phyloP scores from a whole-genome alignment of 2,113 vertebrate species.

The Vidua chalybeata region DNA sequence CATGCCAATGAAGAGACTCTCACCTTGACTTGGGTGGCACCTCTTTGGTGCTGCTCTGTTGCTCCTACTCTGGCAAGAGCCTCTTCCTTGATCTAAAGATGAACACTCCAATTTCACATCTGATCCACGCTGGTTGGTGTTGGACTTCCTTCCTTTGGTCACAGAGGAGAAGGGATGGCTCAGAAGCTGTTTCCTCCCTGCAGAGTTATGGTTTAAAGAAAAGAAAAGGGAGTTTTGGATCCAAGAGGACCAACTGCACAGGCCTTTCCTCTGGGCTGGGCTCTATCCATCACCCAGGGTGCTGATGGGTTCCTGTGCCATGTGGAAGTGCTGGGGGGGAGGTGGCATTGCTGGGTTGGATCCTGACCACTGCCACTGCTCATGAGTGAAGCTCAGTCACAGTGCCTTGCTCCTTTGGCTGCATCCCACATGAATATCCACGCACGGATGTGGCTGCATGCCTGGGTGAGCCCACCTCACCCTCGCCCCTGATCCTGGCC shows the following conservation, averaged over 20 bases:
- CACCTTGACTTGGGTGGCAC: not conserved
- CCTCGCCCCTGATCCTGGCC: not conserved
- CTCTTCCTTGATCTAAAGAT: not conserved
- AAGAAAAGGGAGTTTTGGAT: not conserved
- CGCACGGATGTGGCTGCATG: not conserved
- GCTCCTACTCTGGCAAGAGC: fast-evolving
- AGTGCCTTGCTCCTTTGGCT: not conserved
- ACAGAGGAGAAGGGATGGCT: not conserved
- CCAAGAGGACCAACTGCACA: not conserved
- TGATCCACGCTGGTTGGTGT: not conserved
- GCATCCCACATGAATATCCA: not conserved
- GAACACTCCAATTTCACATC: not conserved
- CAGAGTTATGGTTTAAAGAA: not conserved
- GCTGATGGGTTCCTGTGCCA: not conserved
- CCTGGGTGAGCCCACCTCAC: not conserved
- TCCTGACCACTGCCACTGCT: not conserved
- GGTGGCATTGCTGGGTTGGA: not conserved
- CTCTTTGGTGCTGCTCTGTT: not conserved
- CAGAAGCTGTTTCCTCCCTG: not conserved
- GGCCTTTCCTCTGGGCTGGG: not conserved
- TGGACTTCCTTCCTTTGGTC: not conserved
- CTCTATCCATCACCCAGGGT: not conserved
- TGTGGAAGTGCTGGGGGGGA: not conserved
- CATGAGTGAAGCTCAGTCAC: not conserved
- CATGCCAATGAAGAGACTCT: not conserved